Conservation (phyloP, 2,888 invertebrate species). For the Ochropacha duplaris region DNA sequence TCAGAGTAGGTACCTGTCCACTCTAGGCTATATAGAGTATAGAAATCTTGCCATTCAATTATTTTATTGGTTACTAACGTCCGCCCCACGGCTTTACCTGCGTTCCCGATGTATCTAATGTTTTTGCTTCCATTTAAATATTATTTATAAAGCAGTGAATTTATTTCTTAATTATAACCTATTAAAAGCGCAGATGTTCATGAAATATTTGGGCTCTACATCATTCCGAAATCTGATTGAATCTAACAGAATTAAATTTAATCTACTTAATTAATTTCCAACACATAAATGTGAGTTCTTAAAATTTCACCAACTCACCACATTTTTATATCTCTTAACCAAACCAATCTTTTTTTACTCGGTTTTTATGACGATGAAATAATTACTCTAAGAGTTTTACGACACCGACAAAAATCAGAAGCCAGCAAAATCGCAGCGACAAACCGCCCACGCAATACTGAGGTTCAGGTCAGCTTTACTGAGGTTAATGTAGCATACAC, state of each 20-base stretch:
- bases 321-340: too few species aligned
- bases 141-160: neutral
- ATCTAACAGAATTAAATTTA: neutral
- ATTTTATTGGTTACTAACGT: neutral
- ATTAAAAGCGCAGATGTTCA: neutral
- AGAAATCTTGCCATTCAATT: neutral
- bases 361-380: neutral
- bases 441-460: neutral
- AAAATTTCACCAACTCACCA: too few species aligned
- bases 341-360: too few species aligned
- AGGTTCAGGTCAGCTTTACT: conserved; percentile 6
- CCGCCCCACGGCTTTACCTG: too few species aligned
- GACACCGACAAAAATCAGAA: neutral
- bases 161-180: neutral
- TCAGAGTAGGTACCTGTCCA: neutral
- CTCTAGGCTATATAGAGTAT: neutral
- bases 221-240: neutral
- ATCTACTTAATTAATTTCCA: neutral
- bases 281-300: too few species aligned
- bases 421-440: neutral
- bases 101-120: too few species aligned
- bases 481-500: conserved; percentile 32
- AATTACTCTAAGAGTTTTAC: neutral
- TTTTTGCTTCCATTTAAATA: too few species aligned
- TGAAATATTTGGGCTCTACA: neutral